phyloP scores from a whole-genome alignment of 2,888 invertebrate species.

The Drosophila sordidapex region DNA sequence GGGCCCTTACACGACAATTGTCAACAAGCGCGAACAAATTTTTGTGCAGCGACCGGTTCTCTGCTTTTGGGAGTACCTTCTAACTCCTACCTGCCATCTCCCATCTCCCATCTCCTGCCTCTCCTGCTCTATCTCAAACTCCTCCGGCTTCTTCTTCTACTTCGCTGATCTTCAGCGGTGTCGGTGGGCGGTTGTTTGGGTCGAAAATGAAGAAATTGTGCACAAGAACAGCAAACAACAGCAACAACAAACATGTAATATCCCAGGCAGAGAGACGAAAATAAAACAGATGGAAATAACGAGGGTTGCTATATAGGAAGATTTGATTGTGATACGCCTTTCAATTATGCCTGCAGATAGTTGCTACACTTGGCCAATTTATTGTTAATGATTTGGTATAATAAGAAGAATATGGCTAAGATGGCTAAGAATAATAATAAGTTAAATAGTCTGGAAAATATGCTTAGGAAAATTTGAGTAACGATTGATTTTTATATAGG shows the following conservation, averaged over 20 bases:
- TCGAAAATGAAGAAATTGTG: constrained; percentile 75
- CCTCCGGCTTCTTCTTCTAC: not conserved
- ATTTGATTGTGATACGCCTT: not conserved
- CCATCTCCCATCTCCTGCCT: not conserved
- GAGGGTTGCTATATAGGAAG: constrained; percentile 35
- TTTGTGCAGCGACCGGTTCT: constrained; percentile 66
- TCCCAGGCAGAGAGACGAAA: constrained; percentile 5
- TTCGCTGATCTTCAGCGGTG: constrained; percentile 45
- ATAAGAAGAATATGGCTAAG: not conserved
- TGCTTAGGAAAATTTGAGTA: not conserved
- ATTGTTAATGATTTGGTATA: not conserved
- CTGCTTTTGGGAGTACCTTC: constrained; percentile 5
- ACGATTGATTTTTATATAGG: not conserved
- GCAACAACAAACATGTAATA: constrained; percentile 57
- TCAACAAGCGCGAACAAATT: constrained; percentile 79
- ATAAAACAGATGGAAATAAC: not conserved
- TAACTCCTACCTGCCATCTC: not conserved
- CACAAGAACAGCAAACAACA: constrained; percentile 44
- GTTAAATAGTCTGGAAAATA: not conserved
- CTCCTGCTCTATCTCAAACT: not conserved
- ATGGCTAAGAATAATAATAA: not conserved
- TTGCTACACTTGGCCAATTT: not conserved
- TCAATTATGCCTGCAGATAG: not conserved
- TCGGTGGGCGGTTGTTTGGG: constrained; percentile 62
- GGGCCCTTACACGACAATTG: constrained; percentile 76